Conservation (phyloP, 2,888 invertebrate genomes). For the Buathra laborator region DNA sequence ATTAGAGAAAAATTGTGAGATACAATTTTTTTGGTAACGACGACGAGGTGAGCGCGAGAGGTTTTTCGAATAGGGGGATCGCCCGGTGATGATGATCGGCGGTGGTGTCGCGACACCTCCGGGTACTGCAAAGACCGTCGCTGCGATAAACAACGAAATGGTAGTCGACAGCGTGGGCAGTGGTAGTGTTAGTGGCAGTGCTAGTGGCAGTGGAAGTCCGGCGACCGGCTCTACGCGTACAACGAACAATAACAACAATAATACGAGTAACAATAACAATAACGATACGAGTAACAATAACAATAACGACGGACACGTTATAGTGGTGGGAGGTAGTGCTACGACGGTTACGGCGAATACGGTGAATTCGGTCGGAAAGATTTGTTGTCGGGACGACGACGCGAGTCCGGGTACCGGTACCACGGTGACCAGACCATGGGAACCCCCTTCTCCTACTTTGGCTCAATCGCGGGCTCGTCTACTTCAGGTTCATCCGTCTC, state of each 20-base stretch:
- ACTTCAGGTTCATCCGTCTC: slow-evolving; percentile 78
- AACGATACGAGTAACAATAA: slow-evolving; percentile 68
- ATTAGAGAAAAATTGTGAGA: neutral
- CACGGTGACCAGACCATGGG: slow-evolving; percentile 82
- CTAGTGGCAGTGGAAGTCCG: slow-evolving; percentile 83
- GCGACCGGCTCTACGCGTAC: slow-evolving; percentile 80
- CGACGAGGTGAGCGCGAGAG: slow-evolving; percentile 16
- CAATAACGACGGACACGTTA: slow-evolving; percentile 68
- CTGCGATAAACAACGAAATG: slow-evolving; percentile 82
- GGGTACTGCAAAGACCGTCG: slow-evolving; percentile 82
- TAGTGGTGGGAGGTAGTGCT: slow-evolving; percentile 71
- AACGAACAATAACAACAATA: slow-evolving; percentile 73
- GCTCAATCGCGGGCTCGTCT: slow-evolving; percentile 79
- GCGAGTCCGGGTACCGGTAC: slow-evolving; percentile 70
- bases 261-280: slow-evolving; percentile 72
- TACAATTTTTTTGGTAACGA: neutral
- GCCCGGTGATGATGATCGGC: slow-evolving; percentile 84
- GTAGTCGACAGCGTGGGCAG: slow-evolving; percentile 83
- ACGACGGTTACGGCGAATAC: slow-evolving; percentile 64
- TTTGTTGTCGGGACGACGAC: slow-evolving; percentile 81
- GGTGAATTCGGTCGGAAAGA: slow-evolving; percentile 73
- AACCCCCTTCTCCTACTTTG: slow-evolving; percentile 82
- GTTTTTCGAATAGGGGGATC: slow-evolving; percentile 67
- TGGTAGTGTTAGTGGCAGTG: slow-evolving; percentile 83
- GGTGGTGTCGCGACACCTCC: slow-evolving; percentile 83